Evolutionary conservation across 2,113 vertebrate species (phyloP), one percentile per base, ranked within the genome.

Genomic region (Marmota monax): DNA sequence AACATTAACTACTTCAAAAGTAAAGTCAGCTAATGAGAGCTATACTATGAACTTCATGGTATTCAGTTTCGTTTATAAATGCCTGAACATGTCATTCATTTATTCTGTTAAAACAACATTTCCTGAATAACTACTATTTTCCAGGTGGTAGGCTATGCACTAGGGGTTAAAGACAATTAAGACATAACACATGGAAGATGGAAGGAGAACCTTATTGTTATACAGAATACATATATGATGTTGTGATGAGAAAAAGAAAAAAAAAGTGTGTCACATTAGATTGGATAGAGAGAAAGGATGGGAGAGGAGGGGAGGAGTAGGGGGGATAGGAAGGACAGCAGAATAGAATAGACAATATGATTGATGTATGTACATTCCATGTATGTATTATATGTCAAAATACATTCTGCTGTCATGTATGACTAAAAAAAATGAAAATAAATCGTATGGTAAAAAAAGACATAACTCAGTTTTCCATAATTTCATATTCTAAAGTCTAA

Each of bases 1-100:
- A 63, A 65, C 90, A 82, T 97, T 96, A 73, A 74, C 29, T 10
- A 79, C 61, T 97, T 96, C 69, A 84, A 77, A 96, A 94, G 37
- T 86, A 82, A 88, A 90, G 12, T 42, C 85, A 88, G 13, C n/a
- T 25, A 63, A 58, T 11, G 22, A 61, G 25, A 6, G 80, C 58
- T 94, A 23, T 92, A 87, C 88, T 96, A 84, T 95, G 92, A 92
- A 82, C 53, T 56, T 67, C 14, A 0, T 83, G 16, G 61, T 85
- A 67, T 84, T 97, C 95, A 90, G 27, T 61, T 97, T 92, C 96
- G 78, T 95, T 96, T 0, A 0, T 79, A 69, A 63, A 53, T 25
- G 82, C 37, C 92, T 87, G 72, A 51, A 92, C 18, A 76, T 84
- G 45, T 83, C 27, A 90, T 84, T 89, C 67, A 0, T 88, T 53